These are phyloP conservation scores for Oplegnathus fasciatus DNA, from an alignment of 2,113 vertebrate genomes.

Conservation along the genomic window DNA sequence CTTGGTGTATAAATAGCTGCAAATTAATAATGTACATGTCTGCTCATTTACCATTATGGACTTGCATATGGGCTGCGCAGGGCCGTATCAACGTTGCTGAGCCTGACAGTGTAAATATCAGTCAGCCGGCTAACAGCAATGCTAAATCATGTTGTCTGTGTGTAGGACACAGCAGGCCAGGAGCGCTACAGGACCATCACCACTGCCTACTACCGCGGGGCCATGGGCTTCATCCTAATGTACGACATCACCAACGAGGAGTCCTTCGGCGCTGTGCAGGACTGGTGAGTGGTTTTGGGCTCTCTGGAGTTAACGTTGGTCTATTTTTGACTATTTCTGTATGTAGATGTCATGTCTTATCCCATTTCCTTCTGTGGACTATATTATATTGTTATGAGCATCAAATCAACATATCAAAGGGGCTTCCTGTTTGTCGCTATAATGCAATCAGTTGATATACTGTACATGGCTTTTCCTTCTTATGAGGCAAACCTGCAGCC, in stretches of 20 bases:
- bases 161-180: constrained; percentile 82
- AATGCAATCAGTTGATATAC: background rate
- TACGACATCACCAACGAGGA: constrained; percentile 85
- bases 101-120: constrained; percentile 22
- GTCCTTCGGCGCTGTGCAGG: constrained; percentile 82
- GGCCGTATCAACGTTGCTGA: constrained; percentile 1
- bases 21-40: constrained; percentile 1
- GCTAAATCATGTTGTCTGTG: constrained; percentile 48
- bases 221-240: constrained; percentile 86
- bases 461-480: background rate
- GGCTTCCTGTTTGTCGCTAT: background rate
- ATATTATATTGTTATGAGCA: background rate
- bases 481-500: background rate
- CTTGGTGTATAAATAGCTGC: background rate
- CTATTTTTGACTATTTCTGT: background rate
- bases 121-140: constrained; percentile 1
- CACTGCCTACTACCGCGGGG: constrained; percentile 83
- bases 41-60: constrained; percentile 1
- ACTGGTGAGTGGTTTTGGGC: constrained; percentile 74
- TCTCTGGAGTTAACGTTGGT: background rate
- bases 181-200: constrained; percentile 84
- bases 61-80: background rate
- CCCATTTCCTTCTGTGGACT: background rate
- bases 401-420: constrained; percentile 6
- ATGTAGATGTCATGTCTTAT: background rate